phyloP scores from a whole-genome alignment of 2,113 vertebrate genomes.

The Sterrhoptilus dennistouni region DNA sequence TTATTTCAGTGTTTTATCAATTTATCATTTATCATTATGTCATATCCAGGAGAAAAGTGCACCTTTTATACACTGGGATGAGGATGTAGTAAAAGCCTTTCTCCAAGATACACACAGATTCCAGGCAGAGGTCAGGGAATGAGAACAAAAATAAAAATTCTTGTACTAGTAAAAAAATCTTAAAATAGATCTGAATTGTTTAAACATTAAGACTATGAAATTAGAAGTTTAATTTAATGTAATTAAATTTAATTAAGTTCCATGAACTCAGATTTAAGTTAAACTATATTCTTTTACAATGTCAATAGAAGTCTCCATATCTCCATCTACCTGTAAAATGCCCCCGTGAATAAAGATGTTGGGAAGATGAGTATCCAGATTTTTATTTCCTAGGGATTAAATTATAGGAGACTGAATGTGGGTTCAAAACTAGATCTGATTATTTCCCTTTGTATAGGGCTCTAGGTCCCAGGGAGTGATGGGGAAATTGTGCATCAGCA shows the following conservation, averaged over 20 bases:
- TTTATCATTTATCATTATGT: neutral
- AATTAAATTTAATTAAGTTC: neutral
- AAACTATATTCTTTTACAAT: neutral
- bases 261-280: neutral
- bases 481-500: neutral
- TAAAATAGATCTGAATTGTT: neutral
- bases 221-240: neutral
- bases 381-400: neutral
- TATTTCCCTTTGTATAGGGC: neutral
- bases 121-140: neutral
- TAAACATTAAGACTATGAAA: neutral
- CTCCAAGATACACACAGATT: neutral
- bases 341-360: neutral
- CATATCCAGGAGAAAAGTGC: neutral
- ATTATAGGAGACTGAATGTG: neutral
- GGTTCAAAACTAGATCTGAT: neutral
- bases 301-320: neutral
- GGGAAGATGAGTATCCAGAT: neutral
- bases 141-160: neutral
- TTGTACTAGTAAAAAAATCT: neutral
- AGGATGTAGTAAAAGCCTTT: neutral
- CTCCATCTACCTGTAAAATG: neutral
- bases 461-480: fast-evolving
- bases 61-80: neutral
- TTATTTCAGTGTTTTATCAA: neutral